phyloP scores from a whole-genome alignment of 2,888 invertebrate species.

The Anoncus sp. region DNA sequence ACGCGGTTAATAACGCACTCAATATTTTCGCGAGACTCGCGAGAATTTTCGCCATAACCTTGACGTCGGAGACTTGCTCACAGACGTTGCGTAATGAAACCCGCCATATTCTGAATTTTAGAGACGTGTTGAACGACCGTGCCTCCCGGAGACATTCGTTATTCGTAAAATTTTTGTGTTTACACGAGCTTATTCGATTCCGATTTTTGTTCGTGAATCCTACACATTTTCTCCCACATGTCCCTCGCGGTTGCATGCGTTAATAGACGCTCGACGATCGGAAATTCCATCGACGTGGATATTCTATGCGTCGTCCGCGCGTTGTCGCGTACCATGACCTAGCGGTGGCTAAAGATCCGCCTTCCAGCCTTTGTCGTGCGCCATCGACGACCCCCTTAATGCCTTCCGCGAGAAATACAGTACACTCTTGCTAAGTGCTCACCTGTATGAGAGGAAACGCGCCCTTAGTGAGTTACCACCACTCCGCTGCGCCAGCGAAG shows the following conservation, averaged over 20 bases:
- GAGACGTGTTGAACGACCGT: conserved; percentile 11
- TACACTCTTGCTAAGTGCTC: too few relatives aligned
- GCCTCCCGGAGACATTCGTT: conserved; percentile 5
- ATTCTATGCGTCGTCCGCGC: conserved; percentile 31
- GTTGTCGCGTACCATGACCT: conserved; percentile 29
- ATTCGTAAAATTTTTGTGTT: conserved; percentile 18
- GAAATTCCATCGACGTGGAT: conserved; percentile 57
- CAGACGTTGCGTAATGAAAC: conserved; percentile 1
- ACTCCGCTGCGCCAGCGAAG: too few relatives aligned
- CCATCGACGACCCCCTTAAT: conserved; percentile 37
- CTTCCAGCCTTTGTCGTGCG: conserved; percentile 23
- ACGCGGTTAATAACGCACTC: neutral
- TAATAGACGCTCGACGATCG: conserved; percentile 54
- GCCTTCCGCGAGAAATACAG: conserved; percentile 38
- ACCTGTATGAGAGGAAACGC: too few relatives aligned
- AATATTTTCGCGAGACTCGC: too few relatives aligned
- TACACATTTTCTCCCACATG: conserved; percentile 41
- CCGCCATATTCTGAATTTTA: conserved; percentile 6
- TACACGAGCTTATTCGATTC: conserved; percentile 45
- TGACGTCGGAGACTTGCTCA: neutral
- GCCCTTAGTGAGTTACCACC: too few relatives aligned
- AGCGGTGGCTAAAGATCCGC: neutral
- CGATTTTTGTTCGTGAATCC: conserved; percentile 60
- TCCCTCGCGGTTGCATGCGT: conserved; percentile 58
- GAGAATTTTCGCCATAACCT: conserved; percentile 6